Conservation (phyloP, 1,140 invertebrate genomes). For the Drosophila nebulosa region DNA sequence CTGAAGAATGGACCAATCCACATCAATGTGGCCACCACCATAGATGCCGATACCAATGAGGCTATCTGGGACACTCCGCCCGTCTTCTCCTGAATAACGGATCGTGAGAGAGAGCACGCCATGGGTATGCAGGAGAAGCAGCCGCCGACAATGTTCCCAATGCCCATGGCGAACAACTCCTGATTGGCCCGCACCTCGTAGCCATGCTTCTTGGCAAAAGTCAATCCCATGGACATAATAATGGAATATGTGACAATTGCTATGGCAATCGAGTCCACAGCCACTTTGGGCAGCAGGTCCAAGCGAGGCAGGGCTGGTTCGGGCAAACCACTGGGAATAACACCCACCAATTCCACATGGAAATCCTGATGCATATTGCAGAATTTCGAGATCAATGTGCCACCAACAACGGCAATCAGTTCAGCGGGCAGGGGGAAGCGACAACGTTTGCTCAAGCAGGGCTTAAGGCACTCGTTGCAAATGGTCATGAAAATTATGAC, state of each 20-base stretch:
- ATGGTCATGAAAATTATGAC: slow-evolving; percentile 87
- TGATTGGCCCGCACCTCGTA: slow-evolving; percentile 96
- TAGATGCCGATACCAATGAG: slow-evolving; percentile 86
- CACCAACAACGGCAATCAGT: slow-evolving; percentile 89
- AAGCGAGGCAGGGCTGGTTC: slow-evolving; percentile 81
- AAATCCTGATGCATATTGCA: slow-evolving; percentile 62
- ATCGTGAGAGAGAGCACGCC: slow-evolving; percentile 91
- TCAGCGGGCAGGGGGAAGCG: slow-evolving; percentile 93
- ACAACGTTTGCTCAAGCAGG: slow-evolving; percentile 87
- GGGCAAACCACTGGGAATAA: slow-evolving; percentile 88
- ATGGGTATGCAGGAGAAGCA: slow-evolving; percentile 93
- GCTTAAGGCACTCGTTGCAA: slow-evolving; percentile 92
- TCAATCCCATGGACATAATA: slow-evolving; percentile 95
- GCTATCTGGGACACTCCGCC: slow-evolving; percentile 91
- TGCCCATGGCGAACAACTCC: slow-evolving; percentile 89
- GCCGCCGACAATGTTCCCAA: slow-evolving; percentile 90
- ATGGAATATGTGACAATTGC: slow-evolving; percentile 95
- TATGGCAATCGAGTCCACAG: slow-evolving; percentile 85
- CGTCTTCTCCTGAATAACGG: slow-evolving; percentile 89
- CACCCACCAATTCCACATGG: slow-evolving; percentile 83
- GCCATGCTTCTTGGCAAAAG: slow-evolving; percentile 93
- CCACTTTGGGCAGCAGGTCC: slow-evolving; percentile 81
- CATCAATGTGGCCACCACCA: slow-evolving; percentile 89
- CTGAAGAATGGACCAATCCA: slow-evolving; percentile 94
- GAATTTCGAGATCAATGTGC: slow-evolving; percentile 86